phyloP scores from a whole-genome alignment of 2,113 vertebrate genomes.

The Burhinus bistriatus region DNA sequence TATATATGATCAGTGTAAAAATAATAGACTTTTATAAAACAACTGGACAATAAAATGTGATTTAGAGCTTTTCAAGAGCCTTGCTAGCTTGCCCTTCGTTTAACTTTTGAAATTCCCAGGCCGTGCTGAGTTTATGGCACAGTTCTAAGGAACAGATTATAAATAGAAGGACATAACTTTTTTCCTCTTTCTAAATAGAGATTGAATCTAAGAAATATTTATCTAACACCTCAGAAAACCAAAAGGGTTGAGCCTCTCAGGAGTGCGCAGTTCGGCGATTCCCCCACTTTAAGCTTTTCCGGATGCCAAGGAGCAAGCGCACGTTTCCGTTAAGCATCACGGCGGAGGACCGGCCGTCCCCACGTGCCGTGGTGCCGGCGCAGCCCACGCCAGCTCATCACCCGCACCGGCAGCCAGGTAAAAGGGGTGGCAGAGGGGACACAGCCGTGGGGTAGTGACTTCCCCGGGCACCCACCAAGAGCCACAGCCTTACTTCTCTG shows the following conservation, averaged over 20 bases:
- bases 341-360: fast-evolving
- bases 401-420: neutral
- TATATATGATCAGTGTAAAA: neutral
- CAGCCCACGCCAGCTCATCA: neutral
- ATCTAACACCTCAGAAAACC: neutral
- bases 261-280: fast-evolving
- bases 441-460: neutral
- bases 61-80: neutral
- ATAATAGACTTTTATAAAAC: neutral
- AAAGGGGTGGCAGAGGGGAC: neutral
- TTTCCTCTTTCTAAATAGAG: neutral
- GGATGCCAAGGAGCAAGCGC: neutral
- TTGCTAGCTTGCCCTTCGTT: neutral
- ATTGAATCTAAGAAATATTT: neutral
- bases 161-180: neutral
- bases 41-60: neutral
- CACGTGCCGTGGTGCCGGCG: fast-evolving
- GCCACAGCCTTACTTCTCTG: neutral
- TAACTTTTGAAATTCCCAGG: neutral
- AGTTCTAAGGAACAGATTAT: neutral
- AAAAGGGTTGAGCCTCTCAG: neutral
- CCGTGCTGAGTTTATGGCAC: neutral
- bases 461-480: neutral
- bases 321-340: neutral
- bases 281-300: neutral